Percentiles rank a stretch among this genome's conserved stretches.
Conservation (phyloP, 2,113 vertebrate genomes). For the Anoura caudifer region DNA sequence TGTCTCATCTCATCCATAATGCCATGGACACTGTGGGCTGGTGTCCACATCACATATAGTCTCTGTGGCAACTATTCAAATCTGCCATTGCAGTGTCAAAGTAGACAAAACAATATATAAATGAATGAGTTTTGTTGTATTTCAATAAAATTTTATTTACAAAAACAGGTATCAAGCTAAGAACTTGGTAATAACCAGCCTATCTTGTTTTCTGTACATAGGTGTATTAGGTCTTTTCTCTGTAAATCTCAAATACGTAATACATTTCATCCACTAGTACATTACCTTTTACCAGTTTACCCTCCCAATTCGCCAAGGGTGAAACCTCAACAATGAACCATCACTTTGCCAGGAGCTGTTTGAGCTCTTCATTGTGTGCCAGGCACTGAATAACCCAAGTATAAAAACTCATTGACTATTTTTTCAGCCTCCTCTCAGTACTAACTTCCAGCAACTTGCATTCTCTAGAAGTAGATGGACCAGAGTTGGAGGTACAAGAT, state of each 20-base stretch:
- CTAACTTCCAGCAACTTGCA: neutral
- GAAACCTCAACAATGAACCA: neutral
- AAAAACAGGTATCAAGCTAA: neutral
- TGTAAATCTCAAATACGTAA: neutral
- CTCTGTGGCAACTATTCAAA: neutral
- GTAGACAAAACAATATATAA: neutral
- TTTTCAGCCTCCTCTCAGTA: neutral
- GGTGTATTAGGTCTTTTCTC: neutral
- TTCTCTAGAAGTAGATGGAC: neutral
- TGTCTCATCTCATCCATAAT: too few species aligned
- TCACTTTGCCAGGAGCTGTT: neutral
- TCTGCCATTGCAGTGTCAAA: neutral
- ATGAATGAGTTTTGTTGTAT: neutral
- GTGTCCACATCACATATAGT: neutral
- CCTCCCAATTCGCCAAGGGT: neutral
- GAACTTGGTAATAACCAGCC: neutral
- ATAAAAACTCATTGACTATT: neutral
- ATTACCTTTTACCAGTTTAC: neutral
- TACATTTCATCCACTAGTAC: neutral
- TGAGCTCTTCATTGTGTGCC: neutral
- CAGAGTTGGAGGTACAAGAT: neutral
- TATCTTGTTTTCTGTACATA: neutral
- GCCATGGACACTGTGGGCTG: too few species aligned
- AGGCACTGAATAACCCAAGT: neutral
- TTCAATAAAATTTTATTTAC: slow-evolving; percentile 8